These are phyloP conservation scores for Druceiella hillmani DNA, from an alignment of 2,888 invertebrate species.

Conservation along the genomic window DNA sequence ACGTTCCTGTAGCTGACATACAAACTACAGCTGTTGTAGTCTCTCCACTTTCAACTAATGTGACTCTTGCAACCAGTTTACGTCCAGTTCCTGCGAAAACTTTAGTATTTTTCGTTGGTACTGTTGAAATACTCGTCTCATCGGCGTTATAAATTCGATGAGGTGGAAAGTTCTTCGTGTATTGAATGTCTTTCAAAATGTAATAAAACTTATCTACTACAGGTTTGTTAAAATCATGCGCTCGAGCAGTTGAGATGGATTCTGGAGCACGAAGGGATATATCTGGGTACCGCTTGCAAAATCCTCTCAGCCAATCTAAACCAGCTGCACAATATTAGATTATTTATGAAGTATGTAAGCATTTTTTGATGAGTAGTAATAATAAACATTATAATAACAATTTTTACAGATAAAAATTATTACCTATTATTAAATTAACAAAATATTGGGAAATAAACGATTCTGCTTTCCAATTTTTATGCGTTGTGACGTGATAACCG, in stretches of 20 bases:
- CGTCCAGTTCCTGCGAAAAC: constrained; percentile 24
- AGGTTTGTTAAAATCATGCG: constrained; percentile 21
- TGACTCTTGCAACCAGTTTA: constrained; percentile 25
- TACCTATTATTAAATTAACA: too few species aligned
- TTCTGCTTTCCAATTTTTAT: too few species aligned
- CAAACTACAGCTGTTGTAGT: constrained; percentile 26
- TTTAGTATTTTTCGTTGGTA: constrained; percentile 23
- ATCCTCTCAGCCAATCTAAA: too few species aligned
- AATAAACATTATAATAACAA: too few species aligned
- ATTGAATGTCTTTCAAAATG: constrained; percentile 5
- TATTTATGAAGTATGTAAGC: too few species aligned
- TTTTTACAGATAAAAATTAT: too few species aligned
- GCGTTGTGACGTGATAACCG: too few species aligned
- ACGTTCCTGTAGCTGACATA: constrained; percentile 25
- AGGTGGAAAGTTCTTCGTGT: constrained; percentile 1
- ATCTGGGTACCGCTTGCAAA: constrained; percentile 18
- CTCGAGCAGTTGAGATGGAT: constrained; percentile 19
- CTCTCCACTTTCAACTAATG: constrained; percentile 25
- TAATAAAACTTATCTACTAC: constrained; percentile 10
- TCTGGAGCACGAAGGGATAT: constrained; percentile 19
- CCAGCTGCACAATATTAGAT: too few species aligned
- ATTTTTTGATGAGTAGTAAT: too few species aligned
- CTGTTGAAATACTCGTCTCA: constrained; percentile 18
- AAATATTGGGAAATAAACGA: too few species aligned
- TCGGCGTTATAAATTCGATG: constrained; percentile 16